Evolutionary conservation across 2,797 vertebrate species (phyloP).

Genomic region (Mareca strepera): DNA sequence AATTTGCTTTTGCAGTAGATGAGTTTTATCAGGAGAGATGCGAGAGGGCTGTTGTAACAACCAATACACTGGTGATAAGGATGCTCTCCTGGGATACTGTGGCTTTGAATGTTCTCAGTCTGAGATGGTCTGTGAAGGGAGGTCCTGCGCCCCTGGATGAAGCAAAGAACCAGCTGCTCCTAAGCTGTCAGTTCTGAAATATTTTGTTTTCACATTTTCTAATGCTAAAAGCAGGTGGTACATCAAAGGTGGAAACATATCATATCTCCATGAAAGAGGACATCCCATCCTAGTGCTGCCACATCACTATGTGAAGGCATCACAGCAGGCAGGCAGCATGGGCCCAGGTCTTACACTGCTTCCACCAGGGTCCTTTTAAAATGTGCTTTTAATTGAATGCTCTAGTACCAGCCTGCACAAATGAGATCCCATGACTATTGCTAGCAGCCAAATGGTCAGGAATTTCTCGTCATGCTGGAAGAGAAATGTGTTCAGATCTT

Average conservation of each 20-base stretch:
- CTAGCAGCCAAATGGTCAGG: not conserved
- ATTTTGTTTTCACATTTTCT: not conserved
- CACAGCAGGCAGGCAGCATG: not conserved
- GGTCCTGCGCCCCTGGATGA: accelerated
- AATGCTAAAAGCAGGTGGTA: not conserved
- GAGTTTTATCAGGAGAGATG: not conserved
- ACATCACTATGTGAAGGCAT: not conserved
- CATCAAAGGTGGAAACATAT: not conserved
- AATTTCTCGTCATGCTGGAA: not conserved
- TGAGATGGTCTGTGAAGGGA: not conserved
- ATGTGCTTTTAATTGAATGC: not conserved
- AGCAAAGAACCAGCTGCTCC: not conserved
- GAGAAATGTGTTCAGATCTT: not conserved
- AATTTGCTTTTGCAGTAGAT: not conserved
- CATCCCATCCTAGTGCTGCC: not conserved
- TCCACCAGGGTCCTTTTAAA: not conserved
- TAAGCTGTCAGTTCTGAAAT: not conserved
- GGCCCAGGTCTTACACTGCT: not conserved
- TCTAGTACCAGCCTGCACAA: not conserved
- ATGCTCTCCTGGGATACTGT: not conserved
- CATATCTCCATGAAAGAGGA: accelerated
- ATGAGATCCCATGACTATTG: not conserved
- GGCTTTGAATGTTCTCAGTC: not conserved
- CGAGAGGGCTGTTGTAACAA: not conserved
- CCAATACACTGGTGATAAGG: not conserved